These are phyloP conservation scores for Maccullochella peelii DNA, from an alignment of 2,113 vertebrate genomes.

Conservation along the genomic window DNA sequence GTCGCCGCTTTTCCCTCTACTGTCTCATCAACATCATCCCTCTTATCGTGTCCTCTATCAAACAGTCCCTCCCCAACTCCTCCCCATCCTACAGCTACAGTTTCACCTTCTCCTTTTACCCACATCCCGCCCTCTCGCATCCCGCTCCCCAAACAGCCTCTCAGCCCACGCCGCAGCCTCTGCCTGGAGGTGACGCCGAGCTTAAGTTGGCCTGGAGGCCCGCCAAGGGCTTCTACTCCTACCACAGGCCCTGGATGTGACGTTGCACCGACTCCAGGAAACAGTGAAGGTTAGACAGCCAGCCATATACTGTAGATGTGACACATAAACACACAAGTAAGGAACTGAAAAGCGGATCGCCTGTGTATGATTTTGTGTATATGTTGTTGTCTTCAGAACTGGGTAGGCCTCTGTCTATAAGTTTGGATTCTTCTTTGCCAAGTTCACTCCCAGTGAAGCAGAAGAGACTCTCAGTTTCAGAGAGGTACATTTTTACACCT, in stretches of 20 bases:
- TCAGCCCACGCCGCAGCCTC: conserved; percentile 67
- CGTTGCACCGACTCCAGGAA: background rate
- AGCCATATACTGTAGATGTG: background rate
- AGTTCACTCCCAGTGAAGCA: conserved; percentile 44
- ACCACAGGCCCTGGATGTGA: conserved; percentile 15
- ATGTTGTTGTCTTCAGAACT: conserved; percentile 36
- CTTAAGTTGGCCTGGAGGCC: background rate
- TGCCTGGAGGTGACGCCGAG: conserved; percentile 48
- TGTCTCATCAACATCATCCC: background rate
- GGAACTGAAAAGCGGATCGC: background rate
- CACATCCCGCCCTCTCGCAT: conserved; percentile 67
- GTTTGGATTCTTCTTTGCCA: conserved; percentile 27
- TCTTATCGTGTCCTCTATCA: background rate
- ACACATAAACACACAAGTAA: background rate
- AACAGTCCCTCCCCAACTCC: conserved; percentile 4
- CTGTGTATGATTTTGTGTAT: background rate
- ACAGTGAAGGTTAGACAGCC: conserved; percentile 55
- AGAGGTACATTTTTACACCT: conserved; percentile 50
- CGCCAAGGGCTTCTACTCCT: background rate
- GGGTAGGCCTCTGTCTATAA: conserved; percentile 37
- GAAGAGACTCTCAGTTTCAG: conserved; percentile 21
- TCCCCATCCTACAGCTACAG: conserved; percentile 10
- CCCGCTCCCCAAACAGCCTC: conserved; percentile 71
- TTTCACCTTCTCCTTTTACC: conserved; percentile 7
- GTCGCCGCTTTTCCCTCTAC: conserved; percentile 44